phyloP scores from a whole-genome alignment of 2,113 vertebrate species.

The Progne subis region DNA sequence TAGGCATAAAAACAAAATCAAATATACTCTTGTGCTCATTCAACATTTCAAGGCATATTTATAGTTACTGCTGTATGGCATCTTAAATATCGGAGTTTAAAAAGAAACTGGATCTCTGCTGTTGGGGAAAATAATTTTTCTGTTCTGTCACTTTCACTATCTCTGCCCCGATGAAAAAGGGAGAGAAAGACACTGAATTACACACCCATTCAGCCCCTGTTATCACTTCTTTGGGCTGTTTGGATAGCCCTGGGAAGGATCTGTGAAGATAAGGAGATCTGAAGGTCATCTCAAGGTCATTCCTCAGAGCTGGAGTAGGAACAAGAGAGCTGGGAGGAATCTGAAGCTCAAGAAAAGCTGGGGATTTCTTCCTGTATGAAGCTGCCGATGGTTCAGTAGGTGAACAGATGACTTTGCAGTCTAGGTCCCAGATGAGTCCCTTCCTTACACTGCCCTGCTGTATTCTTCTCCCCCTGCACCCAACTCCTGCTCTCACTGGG shows the following conservation, averaged over 20 bases:
- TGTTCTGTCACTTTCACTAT: neutral
- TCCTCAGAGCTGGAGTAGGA: neutral
- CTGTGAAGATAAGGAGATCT: neutral
- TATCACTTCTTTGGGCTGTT: neutral
- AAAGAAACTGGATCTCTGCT: slow-evolving; percentile 12
- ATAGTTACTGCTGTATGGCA: slow-evolving; percentile 17
- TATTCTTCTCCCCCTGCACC: neutral
- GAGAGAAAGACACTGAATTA: neutral
- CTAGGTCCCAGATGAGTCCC: neutral
- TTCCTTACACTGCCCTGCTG: neutral
- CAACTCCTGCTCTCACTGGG: neutral
- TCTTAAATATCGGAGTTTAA: slow-evolving; percentile 18
- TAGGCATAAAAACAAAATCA: slow-evolving; percentile 58
- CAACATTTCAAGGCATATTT: slow-evolving; percentile 47
- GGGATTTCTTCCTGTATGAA: neutral
- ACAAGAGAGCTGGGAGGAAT: neutral
- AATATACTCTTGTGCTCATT: slow-evolving; percentile 43
- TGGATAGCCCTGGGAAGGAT: neutral
- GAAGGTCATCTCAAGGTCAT: neutral
- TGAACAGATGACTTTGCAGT: neutral
- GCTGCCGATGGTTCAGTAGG: neutral
- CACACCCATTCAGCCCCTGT: neutral
- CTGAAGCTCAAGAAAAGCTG: neutral
- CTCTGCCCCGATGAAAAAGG: neutral
- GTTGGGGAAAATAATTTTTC: neutral